Evolutionary conservation across 2,888 invertebrate genomes (phyloP).

Genomic region (Ferdinandea cuprea): DNA sequence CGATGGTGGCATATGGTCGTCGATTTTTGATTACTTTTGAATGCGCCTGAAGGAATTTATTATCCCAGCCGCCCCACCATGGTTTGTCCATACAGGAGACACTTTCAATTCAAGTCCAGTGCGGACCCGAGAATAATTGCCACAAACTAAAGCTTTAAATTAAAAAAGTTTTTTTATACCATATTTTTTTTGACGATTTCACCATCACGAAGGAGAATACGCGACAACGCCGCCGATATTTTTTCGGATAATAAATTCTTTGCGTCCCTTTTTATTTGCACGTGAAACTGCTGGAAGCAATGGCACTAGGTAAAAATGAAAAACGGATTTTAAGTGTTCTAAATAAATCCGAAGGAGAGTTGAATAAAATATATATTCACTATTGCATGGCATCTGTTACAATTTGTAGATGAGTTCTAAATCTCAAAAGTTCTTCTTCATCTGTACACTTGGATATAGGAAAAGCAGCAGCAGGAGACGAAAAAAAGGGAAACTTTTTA

Average conservation of each 20-base stretch:
- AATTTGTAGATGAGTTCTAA: conserved; percentile 70
- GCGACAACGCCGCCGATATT: conserved; percentile 40
- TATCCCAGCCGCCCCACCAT: conserved; percentile 45
- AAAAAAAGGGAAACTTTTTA: conserved; percentile 61
- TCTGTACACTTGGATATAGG: background rate
- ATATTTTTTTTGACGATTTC: conserved; percentile 39
- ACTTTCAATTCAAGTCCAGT: conserved; percentile 2
- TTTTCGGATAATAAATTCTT: conserved; percentile 19
- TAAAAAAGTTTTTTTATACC: conserved; percentile 66
- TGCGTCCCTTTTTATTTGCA: background rate
- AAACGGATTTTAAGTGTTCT: conserved; percentile 63
- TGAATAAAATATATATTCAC: conserved; percentile 65
- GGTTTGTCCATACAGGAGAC: conserved; percentile 22
- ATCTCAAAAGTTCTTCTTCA: conserved; percentile 35
- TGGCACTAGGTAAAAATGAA: conserved; percentile 34
- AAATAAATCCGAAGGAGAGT: conserved; percentile 55
- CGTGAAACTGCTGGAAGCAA: background rate
- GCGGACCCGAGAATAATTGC: conserved; percentile 54
- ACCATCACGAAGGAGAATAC: conserved; percentile 45
- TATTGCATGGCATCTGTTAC: conserved; percentile 70
- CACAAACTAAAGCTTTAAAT: conserved; percentile 66
- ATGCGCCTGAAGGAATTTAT: conserved; percentile 64
- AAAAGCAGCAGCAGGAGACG: conserved; percentile 3
- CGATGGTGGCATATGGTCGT: conserved; percentile 61
- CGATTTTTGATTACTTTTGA: conserved; percentile 64